Conservation (phyloP, 1,140 invertebrate species). For the Drosophila jambulina region DNA sequence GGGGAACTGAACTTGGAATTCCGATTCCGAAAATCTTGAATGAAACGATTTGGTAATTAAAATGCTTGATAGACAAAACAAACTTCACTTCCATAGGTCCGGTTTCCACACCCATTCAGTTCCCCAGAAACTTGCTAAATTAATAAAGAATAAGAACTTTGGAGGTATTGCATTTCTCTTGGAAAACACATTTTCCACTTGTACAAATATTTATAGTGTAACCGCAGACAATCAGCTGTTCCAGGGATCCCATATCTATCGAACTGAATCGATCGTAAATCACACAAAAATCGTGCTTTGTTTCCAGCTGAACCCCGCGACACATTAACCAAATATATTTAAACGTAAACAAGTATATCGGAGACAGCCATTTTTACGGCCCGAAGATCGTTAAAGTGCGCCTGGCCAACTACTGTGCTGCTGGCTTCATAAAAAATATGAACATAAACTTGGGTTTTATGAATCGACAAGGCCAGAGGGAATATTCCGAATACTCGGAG, state of each 20-base stretch:
- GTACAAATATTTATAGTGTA: constrained; percentile 48
- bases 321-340: constrained; percentile 40
- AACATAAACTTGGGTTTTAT: constrained; percentile 27
- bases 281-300: constrained; percentile 31
- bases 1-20: constrained; percentile 28
- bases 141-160: constrained; percentile 9
- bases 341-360: neutral
- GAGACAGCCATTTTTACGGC: constrained; percentile 25
- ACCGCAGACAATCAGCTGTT: constrained; percentile 49
- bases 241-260: constrained; percentile 38
- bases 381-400: constrained; percentile 23
- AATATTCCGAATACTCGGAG: constrained; percentile 13
- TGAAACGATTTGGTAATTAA: constrained; percentile 30
- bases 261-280: constrained; percentile 40
- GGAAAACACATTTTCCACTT: constrained; percentile 48
- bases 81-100: constrained; percentile 28
- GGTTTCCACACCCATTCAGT: constrained; percentile 28
- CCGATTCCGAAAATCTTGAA: constrained; percentile 37
- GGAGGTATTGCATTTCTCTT: constrained; percentile 33
- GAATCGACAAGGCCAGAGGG: constrained; percentile 24
- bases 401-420: constrained; percentile 44
- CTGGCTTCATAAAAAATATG: constrained; percentile 41
- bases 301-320: constrained; percentile 22
- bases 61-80: constrained; percentile 45
- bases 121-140: constrained; percentile 35